These are phyloP conservation scores for Nicator chloris DNA, from an alignment of 2,113 vertebrate genomes.

Conservation along the genomic window DNA sequence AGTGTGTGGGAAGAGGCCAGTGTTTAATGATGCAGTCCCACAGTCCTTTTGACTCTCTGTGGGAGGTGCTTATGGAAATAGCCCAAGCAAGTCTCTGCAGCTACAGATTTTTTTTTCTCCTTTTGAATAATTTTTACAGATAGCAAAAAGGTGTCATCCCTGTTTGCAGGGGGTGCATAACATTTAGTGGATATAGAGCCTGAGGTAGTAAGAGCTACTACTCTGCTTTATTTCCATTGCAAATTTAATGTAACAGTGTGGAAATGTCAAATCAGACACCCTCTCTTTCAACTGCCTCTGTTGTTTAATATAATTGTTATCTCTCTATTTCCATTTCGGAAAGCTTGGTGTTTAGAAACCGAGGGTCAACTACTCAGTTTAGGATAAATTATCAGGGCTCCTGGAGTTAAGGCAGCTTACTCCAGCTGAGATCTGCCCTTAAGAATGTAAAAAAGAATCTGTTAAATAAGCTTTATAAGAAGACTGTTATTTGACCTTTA, in stretches of 20 bases:
- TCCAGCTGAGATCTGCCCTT: not conserved
- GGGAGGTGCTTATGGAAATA: not conserved
- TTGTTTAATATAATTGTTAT: not conserved
- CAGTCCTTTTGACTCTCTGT: not conserved
- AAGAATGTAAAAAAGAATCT: not conserved
- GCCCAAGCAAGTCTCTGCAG: not conserved
- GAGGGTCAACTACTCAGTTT: not conserved
- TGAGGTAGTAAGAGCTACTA: not conserved
- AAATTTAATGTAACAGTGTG: not conserved
- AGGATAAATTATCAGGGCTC: not conserved
- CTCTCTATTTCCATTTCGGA: not conserved
- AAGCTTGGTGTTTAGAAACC: not conserved
- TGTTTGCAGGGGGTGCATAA: not conserved
- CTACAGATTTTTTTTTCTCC: not conserved
- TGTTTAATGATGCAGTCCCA: not conserved
- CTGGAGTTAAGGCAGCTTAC: not conserved
- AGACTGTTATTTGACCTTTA: constrained; percentile 6
- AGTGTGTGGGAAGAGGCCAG: not conserved
- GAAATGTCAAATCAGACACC: constrained; percentile 6
- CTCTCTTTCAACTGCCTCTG: not conserved
- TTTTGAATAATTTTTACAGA: not conserved
- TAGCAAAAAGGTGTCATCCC: not conserved
- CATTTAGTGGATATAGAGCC: not conserved
- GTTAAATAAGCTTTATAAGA: not conserved
- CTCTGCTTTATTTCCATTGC: constrained; percentile 14